Conservation (phyloP, 2,113 vertebrate genomes). For the Stigmatopora nigra region DNA sequence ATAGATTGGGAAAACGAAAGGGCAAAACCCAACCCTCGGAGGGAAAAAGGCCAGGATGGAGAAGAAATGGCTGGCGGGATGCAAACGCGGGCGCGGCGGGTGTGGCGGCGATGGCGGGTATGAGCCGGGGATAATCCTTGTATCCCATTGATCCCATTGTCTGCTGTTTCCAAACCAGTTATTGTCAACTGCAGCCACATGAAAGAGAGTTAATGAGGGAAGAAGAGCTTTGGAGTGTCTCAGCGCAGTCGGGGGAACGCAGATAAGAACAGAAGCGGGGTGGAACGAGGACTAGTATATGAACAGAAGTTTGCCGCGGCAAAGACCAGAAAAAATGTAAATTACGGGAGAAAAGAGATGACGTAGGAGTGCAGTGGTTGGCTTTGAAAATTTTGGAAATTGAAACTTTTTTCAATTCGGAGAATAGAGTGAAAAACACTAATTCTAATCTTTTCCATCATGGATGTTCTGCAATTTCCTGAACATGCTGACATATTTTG, state of each 20-base stretch:
- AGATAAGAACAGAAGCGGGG: constrained; percentile 34
- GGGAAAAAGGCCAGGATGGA: constrained; percentile 10
- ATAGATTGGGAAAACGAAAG: constrained; percentile 8
- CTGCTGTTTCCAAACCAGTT: constrained; percentile 66
- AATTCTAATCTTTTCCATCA: neutral
- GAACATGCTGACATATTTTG: too few species aligned
- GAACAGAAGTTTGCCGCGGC: constrained; percentile 15
- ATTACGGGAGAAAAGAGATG: neutral
- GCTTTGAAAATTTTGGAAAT: constrained; percentile 15
- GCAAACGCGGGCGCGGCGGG: neutral
- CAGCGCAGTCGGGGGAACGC: constrained; percentile 49
- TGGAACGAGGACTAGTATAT: constrained; percentile 12
- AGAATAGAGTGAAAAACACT: neutral
- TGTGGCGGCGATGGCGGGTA: constrained; percentile 28
- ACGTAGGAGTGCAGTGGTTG: constrained; percentile 19
- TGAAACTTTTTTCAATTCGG: neutral
- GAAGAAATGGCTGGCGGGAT: constrained; percentile 20
- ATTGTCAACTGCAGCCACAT: constrained; percentile 61
- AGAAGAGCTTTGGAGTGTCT: constrained; percentile 62
- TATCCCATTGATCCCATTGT: constrained; percentile 62
- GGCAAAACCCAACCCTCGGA: neutral
- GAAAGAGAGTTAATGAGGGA: constrained; percentile 65
- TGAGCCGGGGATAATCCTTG: constrained; percentile 60
- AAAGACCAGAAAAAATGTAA: constrained; percentile 23
- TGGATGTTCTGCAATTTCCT: neutral